phyloP scores from a whole-genome alignment of 2,888 invertebrate genomes.

The Drosophila robusta region DNA sequence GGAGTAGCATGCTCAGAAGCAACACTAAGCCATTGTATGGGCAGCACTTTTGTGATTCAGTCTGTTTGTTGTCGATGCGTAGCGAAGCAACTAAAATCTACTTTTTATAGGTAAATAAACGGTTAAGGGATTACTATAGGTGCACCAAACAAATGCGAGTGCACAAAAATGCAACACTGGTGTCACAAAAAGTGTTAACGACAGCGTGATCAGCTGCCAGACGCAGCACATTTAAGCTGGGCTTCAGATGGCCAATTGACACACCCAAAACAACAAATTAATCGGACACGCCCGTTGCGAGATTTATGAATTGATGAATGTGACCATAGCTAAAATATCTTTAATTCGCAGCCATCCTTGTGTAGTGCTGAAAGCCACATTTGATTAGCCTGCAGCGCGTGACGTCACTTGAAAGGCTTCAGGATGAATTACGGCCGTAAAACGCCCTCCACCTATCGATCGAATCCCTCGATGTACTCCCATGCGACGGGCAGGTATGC shows the following conservation, averaged over 20 bases:
- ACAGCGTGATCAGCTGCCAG: background rate
- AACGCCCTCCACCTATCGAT: constrained; percentile 92
- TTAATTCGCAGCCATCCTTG: constrained; percentile 8
- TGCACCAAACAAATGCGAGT: background rate
- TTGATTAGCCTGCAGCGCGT: constrained; percentile 8
- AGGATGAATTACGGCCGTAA: constrained; percentile 91
- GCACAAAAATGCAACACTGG: background rate
- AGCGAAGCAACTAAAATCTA: constrained; percentile 42
- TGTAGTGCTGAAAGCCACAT: background rate
- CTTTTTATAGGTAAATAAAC: constrained; percentile 55
- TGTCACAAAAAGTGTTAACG: background rate
- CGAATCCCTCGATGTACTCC: constrained; percentile 95
- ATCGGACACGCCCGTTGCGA: constrained; percentile 62
- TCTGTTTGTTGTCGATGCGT: constrained; percentile 57
- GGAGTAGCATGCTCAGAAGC: constrained; percentile 4
- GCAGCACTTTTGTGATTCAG: constrained; percentile 47
- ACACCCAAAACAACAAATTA: constrained; percentile 74
- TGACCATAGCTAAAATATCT: background rate
- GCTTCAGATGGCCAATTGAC: constrained; percentile 44
- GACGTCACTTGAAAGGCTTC: constrained; percentile 59
- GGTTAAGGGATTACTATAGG: background rate
- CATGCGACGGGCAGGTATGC: constrained; percentile 91
- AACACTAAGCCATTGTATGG: constrained; percentile 29
- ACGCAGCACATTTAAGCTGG: constrained; percentile 38
- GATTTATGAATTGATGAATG: background rate